Evolutionary conservation across 2,797 vertebrate species (phyloP), one percentile per base, ranked within the genome.

Genomic region (Pseudomugil gertrudae): DNA sequence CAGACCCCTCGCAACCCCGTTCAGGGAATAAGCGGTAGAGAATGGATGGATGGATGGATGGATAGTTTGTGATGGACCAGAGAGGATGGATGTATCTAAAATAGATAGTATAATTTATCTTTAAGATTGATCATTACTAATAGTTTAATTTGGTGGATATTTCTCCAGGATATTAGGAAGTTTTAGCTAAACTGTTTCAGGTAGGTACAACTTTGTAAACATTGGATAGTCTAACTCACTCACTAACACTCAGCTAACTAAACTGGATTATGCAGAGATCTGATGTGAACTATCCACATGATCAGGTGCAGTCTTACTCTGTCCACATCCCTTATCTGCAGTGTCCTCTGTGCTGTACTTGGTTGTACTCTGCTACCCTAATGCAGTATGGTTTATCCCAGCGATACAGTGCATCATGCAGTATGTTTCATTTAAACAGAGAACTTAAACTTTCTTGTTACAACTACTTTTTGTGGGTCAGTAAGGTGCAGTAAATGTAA

Each of bases 21-120:
- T n/a, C n/a, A n/a, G n/a, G n/a, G n/a, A n/a, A n/a, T n/a, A n/a
- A n/a, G n/a, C n/a, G n/a, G n/a, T n/a, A n/a, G n/a, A n/a, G n/a
- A n/a, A n/a, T n/a, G n/a, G n/a, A n/a, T n/a, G n/a, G n/a, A n/a
- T n/a, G n/a, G n/a, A n/a, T n/a, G n/a, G 78, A 64, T 65, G 68
- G 60, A 64, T 64, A 76, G 68, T 80, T 33, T 35, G 5, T 58
- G 74, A 77, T 80, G 65, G 63, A 70, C 19, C 52, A 9, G 27
- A 6, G 11, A 11, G 61, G 68, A 74, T 69, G 75, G 67, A 78
- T 72, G 15, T 9, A 3, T 11, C 55, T 76, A 35, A 71, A 52
- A 67, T n/a, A 38, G 67, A 68, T n/a, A 29, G 2, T 56, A 29
- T 2, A 40, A 38, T 67, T 29, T 10, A 63, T 48, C 14, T 6